Percentiles rank a stretch among this genome's conserved stretches.
Evolutionary conservation across 23 tunicate species (phyloP).

Genomic region (Halocynthia roretzi): DNA sequence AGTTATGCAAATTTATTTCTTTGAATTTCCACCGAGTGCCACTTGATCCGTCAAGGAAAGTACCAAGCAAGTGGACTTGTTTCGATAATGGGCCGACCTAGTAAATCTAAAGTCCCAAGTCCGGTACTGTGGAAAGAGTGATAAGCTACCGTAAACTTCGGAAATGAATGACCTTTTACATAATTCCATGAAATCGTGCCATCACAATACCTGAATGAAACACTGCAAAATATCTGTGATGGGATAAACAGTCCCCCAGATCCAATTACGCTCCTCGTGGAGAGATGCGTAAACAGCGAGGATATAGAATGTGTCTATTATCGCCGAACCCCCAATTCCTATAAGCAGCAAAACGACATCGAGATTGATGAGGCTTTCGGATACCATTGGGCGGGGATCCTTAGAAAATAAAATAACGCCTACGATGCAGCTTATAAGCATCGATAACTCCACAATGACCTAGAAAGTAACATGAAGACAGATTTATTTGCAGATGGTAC

Average conservation of each 20-base stretch:
- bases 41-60: no score
- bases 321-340: constrained; percentile 35
- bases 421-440: constrained; percentile 28
- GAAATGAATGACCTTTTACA: no score
- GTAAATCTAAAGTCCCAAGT: no score
- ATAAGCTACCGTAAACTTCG: no score
- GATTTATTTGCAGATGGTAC: neutral
- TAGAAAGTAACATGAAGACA: constrained; percentile 1
- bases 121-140: no score
- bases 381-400: constrained; percentile 12
- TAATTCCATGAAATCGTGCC: no score
- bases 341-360: constrained; percentile 56
- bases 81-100: no score
- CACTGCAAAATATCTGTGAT: constrained; percentile 46
- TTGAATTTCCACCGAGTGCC: no score
- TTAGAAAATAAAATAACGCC: constrained; percentile 49
- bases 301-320: constrained; percentile 30
- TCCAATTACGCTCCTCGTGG: constrained; percentile 4
- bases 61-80: no score
- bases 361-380: constrained; percentile 23
- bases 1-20: no score
- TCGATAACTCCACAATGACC: constrained; percentile 23
- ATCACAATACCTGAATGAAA: constrained; percentile 33
- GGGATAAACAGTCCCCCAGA: constrained; percentile 31
- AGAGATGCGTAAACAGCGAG: constrained; percentile 26